Percentiles rank a stretch among this genome's conserved stretches.
Evolutionary conservation across 1,140 invertebrate species (phyloP).

Genomic region (Nasonia longicornis): DNA sequence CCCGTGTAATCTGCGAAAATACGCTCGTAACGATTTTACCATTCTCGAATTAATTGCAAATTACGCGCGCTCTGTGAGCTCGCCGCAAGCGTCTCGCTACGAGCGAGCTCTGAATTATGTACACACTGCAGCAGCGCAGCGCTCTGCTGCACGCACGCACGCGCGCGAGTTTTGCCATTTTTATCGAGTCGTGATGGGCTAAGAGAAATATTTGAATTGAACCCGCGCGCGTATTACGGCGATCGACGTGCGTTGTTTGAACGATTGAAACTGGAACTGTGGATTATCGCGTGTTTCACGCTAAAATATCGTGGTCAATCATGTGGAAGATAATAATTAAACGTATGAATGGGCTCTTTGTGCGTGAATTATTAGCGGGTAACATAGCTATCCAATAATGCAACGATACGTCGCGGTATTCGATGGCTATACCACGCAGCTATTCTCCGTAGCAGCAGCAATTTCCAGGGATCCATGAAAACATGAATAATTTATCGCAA

Average conservation of each 20-base stretch:
- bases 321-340: background rate
- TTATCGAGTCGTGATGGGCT: background rate
- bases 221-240: too few relatives aligned
- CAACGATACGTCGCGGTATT: too few relatives aligned
- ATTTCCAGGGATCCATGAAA: background rate
- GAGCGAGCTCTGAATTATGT: background rate
- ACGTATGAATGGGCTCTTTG: background rate
- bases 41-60: conserved; percentile 42
- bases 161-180: background rate
- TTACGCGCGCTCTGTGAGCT: background rate
- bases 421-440: too few relatives aligned
- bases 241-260: background rate
- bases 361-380: background rate
- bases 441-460: background rate
- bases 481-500: background rate
- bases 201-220: too few relatives aligned
- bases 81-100: background rate
- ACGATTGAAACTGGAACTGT: background rate
- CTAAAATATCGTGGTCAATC: background rate
- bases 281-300: background rate
- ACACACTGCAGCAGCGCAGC: background rate
- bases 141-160: too few relatives aligned
- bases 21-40: conserved; percentile 44
- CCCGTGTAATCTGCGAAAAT: conserved; percentile 36
- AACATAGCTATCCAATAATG: too few relatives aligned